phyloP scores from a whole-genome alignment of 37 sponge, comb jelly and placozoan genomes.

The Spongilla lacustris region DNA sequence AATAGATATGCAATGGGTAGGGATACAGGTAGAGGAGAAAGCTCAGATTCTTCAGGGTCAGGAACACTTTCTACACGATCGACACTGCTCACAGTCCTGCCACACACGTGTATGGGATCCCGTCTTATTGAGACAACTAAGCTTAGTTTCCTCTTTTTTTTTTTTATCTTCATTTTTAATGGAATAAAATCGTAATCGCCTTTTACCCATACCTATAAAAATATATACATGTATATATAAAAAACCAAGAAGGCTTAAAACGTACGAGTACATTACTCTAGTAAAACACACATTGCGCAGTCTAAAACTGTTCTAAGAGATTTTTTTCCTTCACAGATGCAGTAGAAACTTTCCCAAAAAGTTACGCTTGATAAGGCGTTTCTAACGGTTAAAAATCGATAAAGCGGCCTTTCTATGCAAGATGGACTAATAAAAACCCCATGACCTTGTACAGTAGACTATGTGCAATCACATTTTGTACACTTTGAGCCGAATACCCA shows the following conservation, averaged over 20 bases:
- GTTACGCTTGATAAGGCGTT: slow-evolving; percentile 1
- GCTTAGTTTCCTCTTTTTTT: background rate
- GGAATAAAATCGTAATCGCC: background rate
- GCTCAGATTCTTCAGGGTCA: background rate
- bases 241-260: background rate
- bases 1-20: slow-evolving; percentile 1
- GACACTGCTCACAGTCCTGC: slow-evolving; percentile 1
- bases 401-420: slow-evolving; percentile 1
- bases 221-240: background rate
- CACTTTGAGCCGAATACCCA: slow-evolving; percentile 1
- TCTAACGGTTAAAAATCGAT: slow-evolving; percentile 1
- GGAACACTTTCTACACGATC: background rate
- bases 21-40: background rate
- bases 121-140: background rate
- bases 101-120: background rate
- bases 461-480: background rate
- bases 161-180: background rate
- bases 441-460: background rate
- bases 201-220: background rate
- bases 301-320: background rate
- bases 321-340: slow-evolving; percentile 1
- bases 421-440: background rate
- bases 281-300: background rate
- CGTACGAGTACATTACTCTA: background rate
- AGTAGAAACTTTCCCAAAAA: background rate